A percentile compares a stretch with the other conserved stretches of the same genome.
Evolutionary conservation across 2,888 invertebrate species (phyloP).

Genomic region (Rhamnusium bicolor): DNA sequence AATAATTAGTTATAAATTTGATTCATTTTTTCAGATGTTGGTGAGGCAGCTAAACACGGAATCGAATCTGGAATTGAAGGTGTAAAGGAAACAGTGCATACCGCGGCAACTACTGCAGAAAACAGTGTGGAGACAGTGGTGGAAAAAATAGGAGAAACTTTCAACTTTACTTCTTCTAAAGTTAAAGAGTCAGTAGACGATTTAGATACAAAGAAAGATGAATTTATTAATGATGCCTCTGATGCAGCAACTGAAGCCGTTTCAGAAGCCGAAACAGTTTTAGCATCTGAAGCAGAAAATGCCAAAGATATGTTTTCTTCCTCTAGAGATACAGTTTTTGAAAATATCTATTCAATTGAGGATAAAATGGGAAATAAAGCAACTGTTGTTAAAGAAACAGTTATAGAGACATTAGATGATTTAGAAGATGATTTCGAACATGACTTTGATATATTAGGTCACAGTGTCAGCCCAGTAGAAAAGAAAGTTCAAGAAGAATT

Average conservation of each 20-base stretch:
- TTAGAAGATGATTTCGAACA: constrained; percentile 61
- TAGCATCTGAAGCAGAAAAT: constrained; percentile 56
- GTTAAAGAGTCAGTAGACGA: constrained; percentile 56
- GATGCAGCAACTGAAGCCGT: constrained; percentile 63
- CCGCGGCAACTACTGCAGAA: constrained; percentile 64
- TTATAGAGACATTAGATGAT: constrained; percentile 57
- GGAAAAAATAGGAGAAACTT: constrained; percentile 65
- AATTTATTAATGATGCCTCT: constrained; percentile 56
- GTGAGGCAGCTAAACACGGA: constrained; percentile 63
- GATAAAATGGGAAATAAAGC: constrained; percentile 48
- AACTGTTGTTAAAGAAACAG: constrained; percentile 52
- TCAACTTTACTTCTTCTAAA: constrained; percentile 59
- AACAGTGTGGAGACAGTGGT: constrained; percentile 63
- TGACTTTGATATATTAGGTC: constrained; percentile 58
- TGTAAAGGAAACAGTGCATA: constrained; percentile 65
- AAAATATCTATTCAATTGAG: constrained; percentile 51
- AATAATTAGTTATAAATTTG: background rate
- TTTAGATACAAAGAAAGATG: constrained; percentile 55
- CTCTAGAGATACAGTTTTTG: constrained; percentile 49
- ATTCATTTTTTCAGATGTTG: constrained; percentile 62
- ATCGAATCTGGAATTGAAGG: constrained; percentile 63
- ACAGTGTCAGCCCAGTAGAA: constrained; percentile 56
- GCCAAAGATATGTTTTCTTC: constrained; percentile 41
- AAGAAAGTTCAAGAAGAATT: constrained; percentile 59
- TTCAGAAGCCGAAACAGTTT: constrained; percentile 66